phyloP scores from a whole-genome alignment of 2,797 vertebrate species.

The Poecilia velifera region DNA sequence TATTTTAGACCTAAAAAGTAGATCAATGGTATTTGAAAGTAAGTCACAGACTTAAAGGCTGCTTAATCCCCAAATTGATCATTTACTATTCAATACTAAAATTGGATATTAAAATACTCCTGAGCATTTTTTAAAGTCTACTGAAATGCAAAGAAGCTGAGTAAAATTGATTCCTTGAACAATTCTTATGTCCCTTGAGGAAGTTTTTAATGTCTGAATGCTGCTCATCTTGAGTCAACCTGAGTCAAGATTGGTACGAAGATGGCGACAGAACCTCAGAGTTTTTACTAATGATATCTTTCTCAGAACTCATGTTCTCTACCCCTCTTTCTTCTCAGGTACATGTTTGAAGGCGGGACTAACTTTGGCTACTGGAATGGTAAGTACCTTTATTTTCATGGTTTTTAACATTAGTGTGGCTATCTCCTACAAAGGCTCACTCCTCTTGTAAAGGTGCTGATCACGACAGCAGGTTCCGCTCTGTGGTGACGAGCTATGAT shows the following conservation, averaged over 20 bases:
- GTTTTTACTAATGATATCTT: not conserved
- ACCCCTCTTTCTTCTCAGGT: conserved; percentile 79
- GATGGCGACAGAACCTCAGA: not conserved
- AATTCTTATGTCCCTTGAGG: not conserved
- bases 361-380: conserved; percentile 99
- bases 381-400: conserved; percentile 52
- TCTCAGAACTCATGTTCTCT: not conserved
- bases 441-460: conserved; percentile 86
- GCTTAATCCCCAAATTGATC: not conserved
- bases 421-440: not conserved
- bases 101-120: not conserved
- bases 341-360: conserved; percentile 98
- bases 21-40: not conserved
- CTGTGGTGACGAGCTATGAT: conserved; percentile 97
- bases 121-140: not conserved
- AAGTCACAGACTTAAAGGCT: not conserved
- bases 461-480: conserved; percentile 86
- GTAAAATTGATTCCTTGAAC: not conserved
- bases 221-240: not conserved
- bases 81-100: not conserved
- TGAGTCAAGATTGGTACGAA: not conserved
- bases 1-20: not conserved
- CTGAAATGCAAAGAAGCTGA: not conserved
- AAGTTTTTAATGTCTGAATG: not conserved
- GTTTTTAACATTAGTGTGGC: conserved; percentile 1